These are phyloP conservation scores for Thaumetopoea pityocampa DNA, from an alignment of 1,140 invertebrate genomes.

Conservation along the genomic window DNA sequence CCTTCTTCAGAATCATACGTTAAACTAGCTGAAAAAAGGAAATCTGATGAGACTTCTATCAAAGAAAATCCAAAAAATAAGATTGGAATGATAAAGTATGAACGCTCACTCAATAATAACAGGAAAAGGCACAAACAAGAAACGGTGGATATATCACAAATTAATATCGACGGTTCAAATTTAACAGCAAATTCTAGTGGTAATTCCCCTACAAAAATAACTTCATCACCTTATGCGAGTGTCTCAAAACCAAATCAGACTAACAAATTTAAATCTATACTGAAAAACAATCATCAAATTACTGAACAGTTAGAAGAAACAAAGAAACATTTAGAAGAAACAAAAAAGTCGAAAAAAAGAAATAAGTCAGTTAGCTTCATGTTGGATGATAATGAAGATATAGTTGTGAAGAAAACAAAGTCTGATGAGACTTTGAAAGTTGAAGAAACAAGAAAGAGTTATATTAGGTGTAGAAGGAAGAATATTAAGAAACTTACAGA, in stretches of 20 bases:
- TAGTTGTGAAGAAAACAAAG: constrained; percentile 46
- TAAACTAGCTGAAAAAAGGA: constrained; percentile 19
- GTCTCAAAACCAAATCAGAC: constrained; percentile 6
- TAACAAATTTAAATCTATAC: constrained; percentile 32
- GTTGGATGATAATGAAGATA: constrained; percentile 48
- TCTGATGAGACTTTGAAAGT: constrained; percentile 30
- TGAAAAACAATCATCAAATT: constrained; percentile 18
- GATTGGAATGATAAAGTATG: constrained; percentile 2
- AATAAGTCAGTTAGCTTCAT: constrained; percentile 65
- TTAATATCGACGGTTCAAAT: constrained; percentile 27
- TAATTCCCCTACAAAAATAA: constrained; percentile 22
- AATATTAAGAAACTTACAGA: constrained; percentile 22
- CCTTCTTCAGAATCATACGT: constrained; percentile 30
- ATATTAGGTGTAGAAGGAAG: constrained; percentile 29
- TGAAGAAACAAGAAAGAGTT: constrained; percentile 13
- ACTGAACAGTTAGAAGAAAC: constrained; percentile 16
- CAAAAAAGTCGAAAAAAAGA: constrained; percentile 49
- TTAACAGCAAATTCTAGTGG: constrained; percentile 8
- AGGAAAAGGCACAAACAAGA: constrained; percentile 32
- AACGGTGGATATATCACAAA: constrained; percentile 24
- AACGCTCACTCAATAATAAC: constrained; percentile 25
- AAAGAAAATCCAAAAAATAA: constrained; percentile 22
- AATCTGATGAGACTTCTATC: constrained; percentile 10
- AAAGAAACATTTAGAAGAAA: constrained; percentile 5
- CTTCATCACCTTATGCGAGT: constrained; percentile 32